Percentiles rank a stretch among this genome's conserved stretches.
Evolutionary conservation across 2,797 vertebrate species (phyloP).

Genomic region (Hydrophis major): DNA sequence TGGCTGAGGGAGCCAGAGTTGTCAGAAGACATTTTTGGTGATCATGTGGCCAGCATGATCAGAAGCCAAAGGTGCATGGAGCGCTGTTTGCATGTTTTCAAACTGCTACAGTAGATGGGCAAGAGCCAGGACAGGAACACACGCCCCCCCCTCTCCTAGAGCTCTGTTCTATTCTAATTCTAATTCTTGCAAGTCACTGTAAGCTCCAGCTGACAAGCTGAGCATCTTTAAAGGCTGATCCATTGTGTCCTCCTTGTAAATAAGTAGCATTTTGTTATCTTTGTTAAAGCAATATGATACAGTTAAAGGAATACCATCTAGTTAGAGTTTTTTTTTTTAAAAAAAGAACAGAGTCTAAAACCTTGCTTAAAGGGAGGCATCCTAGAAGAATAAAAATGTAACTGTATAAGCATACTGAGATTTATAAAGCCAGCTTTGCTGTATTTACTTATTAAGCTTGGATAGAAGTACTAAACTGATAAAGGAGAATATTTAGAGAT

Average conservation of each 20-base stretch:
- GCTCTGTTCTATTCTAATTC: too few relatives aligned
- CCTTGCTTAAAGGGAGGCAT: neutral
- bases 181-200: neutral
- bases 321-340: neutral
- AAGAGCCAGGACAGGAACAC: neutral
- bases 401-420: neutral
- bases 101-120: neutral
- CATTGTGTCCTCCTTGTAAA: neutral
- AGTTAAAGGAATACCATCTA: neutral
- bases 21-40: neutral
- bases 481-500: neutral
- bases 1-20: neutral
- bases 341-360: neutral
- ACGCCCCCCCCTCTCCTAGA: neutral
- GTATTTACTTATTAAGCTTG: neutral
- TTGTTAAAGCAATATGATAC: neutral
- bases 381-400: neutral
- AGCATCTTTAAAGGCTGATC: neutral
- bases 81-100: neutral
- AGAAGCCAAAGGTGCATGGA: neutral
- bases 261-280: neutral
- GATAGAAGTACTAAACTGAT: neutral
- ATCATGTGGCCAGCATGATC: neutral
- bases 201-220: neutral
- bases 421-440: neutral